These are phyloP conservation scores for Drosophila suzukii DNA, from an alignment of 1,140 invertebrate species.

Conservation along the genomic window DNA sequence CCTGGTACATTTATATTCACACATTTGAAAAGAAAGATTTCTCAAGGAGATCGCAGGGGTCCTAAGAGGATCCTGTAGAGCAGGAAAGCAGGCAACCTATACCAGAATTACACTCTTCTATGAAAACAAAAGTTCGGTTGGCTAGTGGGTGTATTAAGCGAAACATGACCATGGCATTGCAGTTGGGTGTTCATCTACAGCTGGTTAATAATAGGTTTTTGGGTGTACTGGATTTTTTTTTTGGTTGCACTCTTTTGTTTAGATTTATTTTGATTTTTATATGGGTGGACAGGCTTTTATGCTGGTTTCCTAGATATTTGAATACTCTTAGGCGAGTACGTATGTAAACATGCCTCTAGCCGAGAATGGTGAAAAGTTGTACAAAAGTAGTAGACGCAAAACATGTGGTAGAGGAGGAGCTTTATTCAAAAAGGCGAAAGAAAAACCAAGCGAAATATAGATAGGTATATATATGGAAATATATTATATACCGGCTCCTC, in stretches of 20 bases:
- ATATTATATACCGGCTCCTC: slow-evolving; percentile 87
- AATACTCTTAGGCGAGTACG: slow-evolving; percentile 69
- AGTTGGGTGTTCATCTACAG: slow-evolving; percentile 48
- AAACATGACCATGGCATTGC: slow-evolving; percentile 66
- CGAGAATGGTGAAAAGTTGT: slow-evolving; percentile 42
- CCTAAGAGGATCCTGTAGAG: not conserved
- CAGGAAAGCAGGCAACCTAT: not conserved
- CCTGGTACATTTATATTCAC: no score
- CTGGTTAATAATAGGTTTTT: slow-evolving; percentile 31
- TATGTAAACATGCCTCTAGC: slow-evolving; percentile 76
- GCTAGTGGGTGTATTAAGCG: slow-evolving; percentile 52
- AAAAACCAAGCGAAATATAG: slow-evolving; percentile 68
- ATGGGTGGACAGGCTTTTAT: slow-evolving; percentile 44
- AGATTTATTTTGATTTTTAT: slow-evolving; percentile 3
- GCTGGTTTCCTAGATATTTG: slow-evolving; percentile 55
- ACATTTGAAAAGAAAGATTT: not conserved
- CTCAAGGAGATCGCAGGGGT: not conserved
- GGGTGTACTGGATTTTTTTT: slow-evolving; percentile 15
- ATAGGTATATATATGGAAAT: slow-evolving; percentile 56
- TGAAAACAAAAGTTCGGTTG: slow-evolving; percentile 9
- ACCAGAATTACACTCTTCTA: not conserved
- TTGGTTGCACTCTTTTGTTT: slow-evolving; percentile 11
- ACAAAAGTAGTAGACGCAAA: slow-evolving; percentile 44
- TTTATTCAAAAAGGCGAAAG: slow-evolving; percentile 56
- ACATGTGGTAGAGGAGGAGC: slow-evolving; percentile 46